These are phyloP conservation scores for Bufo gargarizans DNA, from an alignment of 2,113 vertebrate genomes.

Conservation along the genomic window DNA sequence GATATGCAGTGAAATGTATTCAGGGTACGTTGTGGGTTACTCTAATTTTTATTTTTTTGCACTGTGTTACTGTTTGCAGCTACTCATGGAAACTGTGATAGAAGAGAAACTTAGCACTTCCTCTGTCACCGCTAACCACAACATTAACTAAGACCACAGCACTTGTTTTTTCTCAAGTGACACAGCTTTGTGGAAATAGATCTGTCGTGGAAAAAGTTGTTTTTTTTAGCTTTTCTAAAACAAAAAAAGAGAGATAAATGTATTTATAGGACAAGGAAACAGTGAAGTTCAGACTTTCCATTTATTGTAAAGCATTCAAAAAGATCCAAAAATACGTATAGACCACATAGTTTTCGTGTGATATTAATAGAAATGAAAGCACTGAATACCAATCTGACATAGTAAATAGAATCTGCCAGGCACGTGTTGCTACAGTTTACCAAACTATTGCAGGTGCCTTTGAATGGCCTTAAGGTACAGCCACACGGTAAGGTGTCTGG, in stretches of 20 bases:
- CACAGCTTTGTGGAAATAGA: slow-evolving; percentile 62
- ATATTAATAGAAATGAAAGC: slow-evolving; percentile 15
- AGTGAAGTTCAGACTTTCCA: slow-evolving; percentile 56
- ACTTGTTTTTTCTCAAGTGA: slow-evolving; percentile 61
- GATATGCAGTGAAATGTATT: slow-evolving; percentile 26
- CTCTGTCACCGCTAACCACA: slow-evolving; percentile 53
- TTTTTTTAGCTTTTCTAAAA: slow-evolving; percentile 59
- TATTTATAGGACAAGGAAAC: slow-evolving; percentile 58
- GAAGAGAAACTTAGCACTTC: slow-evolving; percentile 55
- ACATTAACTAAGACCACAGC: slow-evolving; percentile 58
- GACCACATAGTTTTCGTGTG: slow-evolving; percentile 3
- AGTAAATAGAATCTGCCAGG: not conserved
- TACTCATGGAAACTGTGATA: slow-evolving; percentile 58
- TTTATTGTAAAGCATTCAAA: slow-evolving; percentile 16
- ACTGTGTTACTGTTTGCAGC: slow-evolving; percentile 20
- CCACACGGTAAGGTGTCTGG: too few relatives aligned
- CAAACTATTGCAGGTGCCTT: not conserved
- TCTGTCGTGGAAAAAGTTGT: slow-evolving; percentile 53
- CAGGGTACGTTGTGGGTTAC: not conserved
- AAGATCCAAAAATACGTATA: not conserved
- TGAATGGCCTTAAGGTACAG: too few relatives aligned
- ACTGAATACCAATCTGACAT: not conserved
- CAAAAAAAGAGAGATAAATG: slow-evolving; percentile 28
- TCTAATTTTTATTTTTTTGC: slow-evolving; percentile 26
- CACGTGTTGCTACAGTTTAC: not conserved